phyloP scores from a whole-genome alignment of 2,888 invertebrate genomes.

The Eupithecia centaureata region DNA sequence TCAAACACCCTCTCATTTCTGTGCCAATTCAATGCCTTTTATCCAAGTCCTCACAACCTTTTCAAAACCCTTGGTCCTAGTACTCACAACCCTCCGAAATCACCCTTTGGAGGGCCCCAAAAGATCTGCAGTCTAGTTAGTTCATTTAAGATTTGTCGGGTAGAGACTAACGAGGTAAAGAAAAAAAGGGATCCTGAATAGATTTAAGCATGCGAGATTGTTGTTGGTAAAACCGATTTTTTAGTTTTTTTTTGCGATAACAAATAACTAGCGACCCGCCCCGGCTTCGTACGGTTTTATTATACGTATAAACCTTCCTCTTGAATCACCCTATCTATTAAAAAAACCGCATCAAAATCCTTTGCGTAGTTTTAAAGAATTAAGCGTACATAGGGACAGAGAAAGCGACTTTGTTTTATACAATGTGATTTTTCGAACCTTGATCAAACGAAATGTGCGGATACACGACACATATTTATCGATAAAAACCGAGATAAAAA shows the following conservation, averaged over 20 bases:
- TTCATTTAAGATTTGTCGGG: slow-evolving; percentile 8
- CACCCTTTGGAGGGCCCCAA: neutral
- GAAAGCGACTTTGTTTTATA: no score
- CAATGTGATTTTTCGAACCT: no score
- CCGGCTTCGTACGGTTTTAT: no score
- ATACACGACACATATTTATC: no score
- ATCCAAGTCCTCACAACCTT: neutral
- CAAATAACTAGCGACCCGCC: no score
- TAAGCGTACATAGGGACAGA: no score
- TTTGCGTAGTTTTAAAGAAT: no score
- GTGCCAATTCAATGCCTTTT: neutral
- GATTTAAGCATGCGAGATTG: neutral
- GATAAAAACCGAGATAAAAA: no score
- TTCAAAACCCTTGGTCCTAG: neutral
- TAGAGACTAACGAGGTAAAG: neutral
- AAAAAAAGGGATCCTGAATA: neutral
- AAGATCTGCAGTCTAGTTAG: slow-evolving; percentile 7
- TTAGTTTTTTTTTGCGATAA: neutral
- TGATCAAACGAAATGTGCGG: no score
- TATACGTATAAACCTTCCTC: no score
- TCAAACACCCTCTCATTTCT: neutral
- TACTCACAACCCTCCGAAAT: neutral
- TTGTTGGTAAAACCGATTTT: neutral
- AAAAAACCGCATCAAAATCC: no score
- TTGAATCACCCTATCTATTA: no score